These are phyloP conservation scores for Bedellia somnulentella DNA, from an alignment of 2,888 invertebrate genomes.

Conservation along the genomic window DNA sequence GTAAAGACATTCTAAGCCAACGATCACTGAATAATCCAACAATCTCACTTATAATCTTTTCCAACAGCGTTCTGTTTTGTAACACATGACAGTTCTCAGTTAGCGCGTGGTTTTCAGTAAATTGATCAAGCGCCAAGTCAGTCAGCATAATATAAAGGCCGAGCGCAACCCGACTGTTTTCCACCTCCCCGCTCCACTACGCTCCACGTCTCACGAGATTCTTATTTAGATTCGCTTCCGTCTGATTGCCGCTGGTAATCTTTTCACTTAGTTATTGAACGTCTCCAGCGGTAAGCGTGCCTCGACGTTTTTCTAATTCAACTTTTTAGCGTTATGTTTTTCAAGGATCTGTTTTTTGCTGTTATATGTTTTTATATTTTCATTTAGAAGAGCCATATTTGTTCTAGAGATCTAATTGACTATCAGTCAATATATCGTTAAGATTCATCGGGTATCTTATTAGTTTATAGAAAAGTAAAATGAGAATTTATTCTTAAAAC, in stretches of 20 bases:
- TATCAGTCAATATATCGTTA: no score
- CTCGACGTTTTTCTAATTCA: no score
- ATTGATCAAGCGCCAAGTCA: background rate
- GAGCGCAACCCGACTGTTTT: conserved; percentile 27
- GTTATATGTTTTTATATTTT: no score
- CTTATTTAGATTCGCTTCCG: conserved; percentile 63
- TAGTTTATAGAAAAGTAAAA: no score
- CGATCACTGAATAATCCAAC: conserved; percentile 18
- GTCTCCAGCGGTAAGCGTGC: conserved; percentile 1
- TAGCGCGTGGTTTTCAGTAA: background rate
- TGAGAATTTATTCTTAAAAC: no score
- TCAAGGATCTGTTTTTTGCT: no score
- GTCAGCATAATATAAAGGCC: conserved; percentile 27
- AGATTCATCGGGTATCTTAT: no score
- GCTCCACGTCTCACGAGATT: conserved; percentile 54
- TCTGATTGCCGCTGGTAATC: conserved; percentile 62
- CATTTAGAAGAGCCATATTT: no score
- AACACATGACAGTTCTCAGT: no score
- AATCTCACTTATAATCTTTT: no score
- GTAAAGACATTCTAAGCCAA: conserved; percentile 48
- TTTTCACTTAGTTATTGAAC: conserved; percentile 61
- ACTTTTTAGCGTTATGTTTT: no score
- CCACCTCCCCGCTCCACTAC: conserved; percentile 27
- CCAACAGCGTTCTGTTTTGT: conserved; percentile 3
- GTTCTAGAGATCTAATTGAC: no score